Evolutionary conservation across 2,888 invertebrate species (phyloP).

Genomic region (Pammene fasciana): DNA sequence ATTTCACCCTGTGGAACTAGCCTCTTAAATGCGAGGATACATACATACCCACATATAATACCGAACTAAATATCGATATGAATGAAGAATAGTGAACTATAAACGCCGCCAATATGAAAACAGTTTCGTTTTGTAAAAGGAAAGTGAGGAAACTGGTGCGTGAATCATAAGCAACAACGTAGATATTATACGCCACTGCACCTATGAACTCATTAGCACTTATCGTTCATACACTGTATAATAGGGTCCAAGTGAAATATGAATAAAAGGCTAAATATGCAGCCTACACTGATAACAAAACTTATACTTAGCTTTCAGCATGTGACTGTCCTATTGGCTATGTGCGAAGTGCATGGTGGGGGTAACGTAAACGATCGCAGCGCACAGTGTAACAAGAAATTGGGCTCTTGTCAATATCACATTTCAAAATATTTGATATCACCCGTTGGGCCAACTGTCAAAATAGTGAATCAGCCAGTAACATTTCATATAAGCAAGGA

Average conservation of each 20-base stretch:
- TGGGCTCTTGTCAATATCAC: too few relatives aligned
- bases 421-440: too few relatives aligned
- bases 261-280: neutral
- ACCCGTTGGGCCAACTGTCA: too few relatives aligned
- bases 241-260: too few relatives aligned
- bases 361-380: too few relatives aligned
- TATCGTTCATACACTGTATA: neutral
- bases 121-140: slow-evolving; percentile 65
- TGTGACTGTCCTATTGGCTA: too few relatives aligned
- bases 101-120: slow-evolving; percentile 58
- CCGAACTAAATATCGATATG: neutral
- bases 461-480: too few relatives aligned
- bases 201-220: slow-evolving; percentile 11
- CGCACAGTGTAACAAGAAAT: too few relatives aligned
- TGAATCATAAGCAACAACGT: slow-evolving; percentile 51
- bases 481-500: too few relatives aligned
- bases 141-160: slow-evolving; percentile 73
- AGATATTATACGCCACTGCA: slow-evolving; percentile 59
- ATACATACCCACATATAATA: neutral
- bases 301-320: too few relatives aligned
- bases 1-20: neutral
- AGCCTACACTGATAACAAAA: too few relatives aligned
- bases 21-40: neutral
- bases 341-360: too few relatives aligned
- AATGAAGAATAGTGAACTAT: slow-evolving; percentile 1